phyloP scores from a whole-genome alignment of 53 echinoderm and acorn worm genomes.

The Henricia sp. region DNA sequence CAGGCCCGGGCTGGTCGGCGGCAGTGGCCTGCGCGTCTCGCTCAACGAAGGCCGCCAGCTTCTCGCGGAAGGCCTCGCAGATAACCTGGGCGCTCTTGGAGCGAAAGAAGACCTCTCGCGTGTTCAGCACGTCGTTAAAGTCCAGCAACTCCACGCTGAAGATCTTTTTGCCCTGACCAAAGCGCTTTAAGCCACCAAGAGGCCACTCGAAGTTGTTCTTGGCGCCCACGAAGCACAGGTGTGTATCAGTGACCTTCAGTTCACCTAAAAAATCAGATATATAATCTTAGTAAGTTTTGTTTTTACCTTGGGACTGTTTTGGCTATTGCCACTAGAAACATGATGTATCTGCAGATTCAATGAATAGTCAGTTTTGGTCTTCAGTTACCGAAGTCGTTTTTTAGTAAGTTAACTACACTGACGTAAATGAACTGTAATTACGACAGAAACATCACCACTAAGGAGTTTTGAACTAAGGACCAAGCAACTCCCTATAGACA shows the following conservation, averaged over 20 bases:
- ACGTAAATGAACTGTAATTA: too few relatives aligned
- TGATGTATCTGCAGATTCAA: too few relatives aligned
- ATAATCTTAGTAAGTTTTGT: too few relatives aligned
- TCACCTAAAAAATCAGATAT: too few relatives aligned
- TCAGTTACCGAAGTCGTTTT: too few relatives aligned
- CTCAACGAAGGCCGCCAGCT: constrained; percentile 43
- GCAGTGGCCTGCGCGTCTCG: background rate
- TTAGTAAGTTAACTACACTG: too few relatives aligned
- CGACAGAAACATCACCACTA: too few relatives aligned
- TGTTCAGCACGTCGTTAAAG: constrained; percentile 49
- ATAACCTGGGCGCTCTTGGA: constrained; percentile 51
- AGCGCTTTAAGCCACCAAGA: constrained; percentile 34
- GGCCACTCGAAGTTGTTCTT: constrained; percentile 58
- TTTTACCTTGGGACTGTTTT: too few relatives aligned
- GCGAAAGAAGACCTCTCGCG: constrained; percentile 48
- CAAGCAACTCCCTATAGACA: too few relatives aligned
- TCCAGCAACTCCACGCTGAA: constrained; percentile 54
- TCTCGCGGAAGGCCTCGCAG: constrained; percentile 50
- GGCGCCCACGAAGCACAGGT: constrained; percentile 56
- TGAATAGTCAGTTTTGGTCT: too few relatives aligned
- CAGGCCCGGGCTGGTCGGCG: background rate
- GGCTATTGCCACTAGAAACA: too few relatives aligned
- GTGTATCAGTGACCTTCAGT: constrained; percentile 57
- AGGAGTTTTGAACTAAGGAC: too few relatives aligned
- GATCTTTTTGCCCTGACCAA: constrained; percentile 40